Conservation (phyloP, 2,113 vertebrate genomes). For the Alouatta palliata region DNA sequence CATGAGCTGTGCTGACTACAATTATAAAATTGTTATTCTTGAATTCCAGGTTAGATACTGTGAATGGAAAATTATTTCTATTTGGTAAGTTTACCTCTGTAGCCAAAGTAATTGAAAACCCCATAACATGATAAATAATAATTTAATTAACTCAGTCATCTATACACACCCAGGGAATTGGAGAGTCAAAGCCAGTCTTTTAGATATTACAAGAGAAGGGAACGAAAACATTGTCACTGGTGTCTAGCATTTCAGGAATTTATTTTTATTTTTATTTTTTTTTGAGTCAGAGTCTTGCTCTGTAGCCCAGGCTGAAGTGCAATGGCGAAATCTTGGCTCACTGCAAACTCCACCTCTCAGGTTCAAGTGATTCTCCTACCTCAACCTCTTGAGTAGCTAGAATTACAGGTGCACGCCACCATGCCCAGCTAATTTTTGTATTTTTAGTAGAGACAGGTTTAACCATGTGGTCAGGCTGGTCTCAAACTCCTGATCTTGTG, state of each 20-base stretch:
- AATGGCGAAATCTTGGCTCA: no score
- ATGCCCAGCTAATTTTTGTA: no score
- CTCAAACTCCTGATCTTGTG: no score
- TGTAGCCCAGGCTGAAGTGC: no score
- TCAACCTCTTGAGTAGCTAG: no score
- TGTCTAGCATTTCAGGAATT: slow-evolving; percentile 18
- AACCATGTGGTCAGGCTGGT: no score
- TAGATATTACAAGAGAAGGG: not conserved
- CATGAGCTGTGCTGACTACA: not conserved
- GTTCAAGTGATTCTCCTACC: no score
- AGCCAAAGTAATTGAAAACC: not conserved
- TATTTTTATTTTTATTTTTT: not conserved
- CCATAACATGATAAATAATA: not conserved
- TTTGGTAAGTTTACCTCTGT: not conserved
- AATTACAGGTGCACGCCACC: no score
- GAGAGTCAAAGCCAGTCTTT: not conserved
- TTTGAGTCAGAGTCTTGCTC: no score
- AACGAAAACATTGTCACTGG: not conserved
- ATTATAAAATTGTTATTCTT: not conserved
- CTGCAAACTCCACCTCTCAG: no score
- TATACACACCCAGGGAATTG: not conserved
- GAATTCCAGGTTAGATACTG: not conserved
- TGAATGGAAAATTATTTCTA: not conserved
- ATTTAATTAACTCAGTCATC: not conserved
- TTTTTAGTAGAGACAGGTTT: no score